Evolutionary conservation across 2,888 invertebrate genomes (phyloP).

Genomic region (Resseliella maxima): DNA sequence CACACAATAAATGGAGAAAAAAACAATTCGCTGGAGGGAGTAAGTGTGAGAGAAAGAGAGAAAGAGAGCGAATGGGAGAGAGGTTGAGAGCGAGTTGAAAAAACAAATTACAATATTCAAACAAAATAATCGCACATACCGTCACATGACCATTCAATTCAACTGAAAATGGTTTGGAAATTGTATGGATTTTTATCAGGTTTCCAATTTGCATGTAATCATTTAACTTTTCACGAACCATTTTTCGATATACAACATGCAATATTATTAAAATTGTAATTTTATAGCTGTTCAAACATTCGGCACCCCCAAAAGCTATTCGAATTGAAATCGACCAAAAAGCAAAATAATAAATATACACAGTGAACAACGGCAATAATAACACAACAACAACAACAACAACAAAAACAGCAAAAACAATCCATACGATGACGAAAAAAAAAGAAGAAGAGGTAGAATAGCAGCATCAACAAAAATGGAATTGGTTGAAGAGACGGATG

Average conservation of each 20-base stretch:
- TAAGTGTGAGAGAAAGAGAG: too few relatives aligned
- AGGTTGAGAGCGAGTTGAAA: too few relatives aligned
- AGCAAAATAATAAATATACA: not conserved
- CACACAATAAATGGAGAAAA: not conserved
- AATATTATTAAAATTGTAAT: conserved; percentile 44
- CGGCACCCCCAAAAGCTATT: not conserved
- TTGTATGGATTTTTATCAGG: conserved; percentile 19
- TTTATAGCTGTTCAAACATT: conserved; percentile 9
- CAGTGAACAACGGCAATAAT: not conserved
- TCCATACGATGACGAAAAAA: not conserved
- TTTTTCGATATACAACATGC: not conserved
- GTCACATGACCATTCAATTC: not conserved
- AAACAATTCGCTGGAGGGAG: not conserved
- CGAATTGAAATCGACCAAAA: conserved; percentile 45
- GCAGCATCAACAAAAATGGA: not conserved
- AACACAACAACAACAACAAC: not conserved
- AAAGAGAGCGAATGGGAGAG: too few relatives aligned
- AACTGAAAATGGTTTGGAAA: not conserved
- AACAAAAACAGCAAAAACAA: not conserved
- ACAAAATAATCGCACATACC: not conserved
- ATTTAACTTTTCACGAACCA: conserved; percentile 32
- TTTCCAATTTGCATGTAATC: conserved; percentile 39
- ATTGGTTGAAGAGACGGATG: not conserved
- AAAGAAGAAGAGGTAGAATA: not conserved
- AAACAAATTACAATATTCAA: not conserved